Evolutionary conservation across 2,888 invertebrate species (phyloP).

Genomic region (Coleophora deauratella): DNA sequence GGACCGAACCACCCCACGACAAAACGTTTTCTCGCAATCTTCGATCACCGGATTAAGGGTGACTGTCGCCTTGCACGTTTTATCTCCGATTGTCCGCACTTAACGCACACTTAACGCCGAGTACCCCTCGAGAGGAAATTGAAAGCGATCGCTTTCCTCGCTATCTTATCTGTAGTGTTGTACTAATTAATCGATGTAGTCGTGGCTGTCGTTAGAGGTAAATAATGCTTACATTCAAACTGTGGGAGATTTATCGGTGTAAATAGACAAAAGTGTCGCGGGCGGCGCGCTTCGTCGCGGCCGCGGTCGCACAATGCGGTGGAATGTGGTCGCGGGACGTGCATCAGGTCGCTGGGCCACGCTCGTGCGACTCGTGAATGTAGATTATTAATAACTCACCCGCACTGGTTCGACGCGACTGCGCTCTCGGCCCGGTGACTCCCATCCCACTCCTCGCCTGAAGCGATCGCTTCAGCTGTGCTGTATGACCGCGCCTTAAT

Average conservation of each 20-base stretch:
- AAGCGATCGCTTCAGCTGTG: conserved; percentile 57
- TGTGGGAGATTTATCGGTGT: conserved; percentile 67
- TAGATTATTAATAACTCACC: conserved; percentile 71
- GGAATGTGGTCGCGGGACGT: conserved; percentile 61
- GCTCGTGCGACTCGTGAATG: conserved; percentile 68
- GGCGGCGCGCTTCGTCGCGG: conserved; percentile 48
- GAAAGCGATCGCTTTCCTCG: conserved; percentile 71
- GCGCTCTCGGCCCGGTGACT: conserved; percentile 28
- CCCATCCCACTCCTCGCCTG: conserved; percentile 49
- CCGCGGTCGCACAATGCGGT: conserved; percentile 48
- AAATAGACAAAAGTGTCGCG: conserved; percentile 72
- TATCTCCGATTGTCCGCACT: conserved; percentile 74
- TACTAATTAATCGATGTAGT: conserved; percentile 72
- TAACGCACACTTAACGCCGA: conserved; percentile 72
- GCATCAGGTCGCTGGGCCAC: conserved; percentile 32
- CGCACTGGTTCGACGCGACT: conserved; percentile 35
- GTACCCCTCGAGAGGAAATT: conserved; percentile 72
- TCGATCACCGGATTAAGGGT: conserved; percentile 73
- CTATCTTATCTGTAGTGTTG: conserved; percentile 71
- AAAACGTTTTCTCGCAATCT: conserved; percentile 74
- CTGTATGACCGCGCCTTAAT: conserved; percentile 43
- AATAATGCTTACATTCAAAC: conserved; percentile 62
- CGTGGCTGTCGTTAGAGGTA: conserved; percentile 60
- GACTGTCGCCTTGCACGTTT: conserved; percentile 70
- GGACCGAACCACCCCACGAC: conserved; percentile 68